Conservation (phyloP, 2,888 invertebrate genomes). For the Ellobium chinense region DNA sequence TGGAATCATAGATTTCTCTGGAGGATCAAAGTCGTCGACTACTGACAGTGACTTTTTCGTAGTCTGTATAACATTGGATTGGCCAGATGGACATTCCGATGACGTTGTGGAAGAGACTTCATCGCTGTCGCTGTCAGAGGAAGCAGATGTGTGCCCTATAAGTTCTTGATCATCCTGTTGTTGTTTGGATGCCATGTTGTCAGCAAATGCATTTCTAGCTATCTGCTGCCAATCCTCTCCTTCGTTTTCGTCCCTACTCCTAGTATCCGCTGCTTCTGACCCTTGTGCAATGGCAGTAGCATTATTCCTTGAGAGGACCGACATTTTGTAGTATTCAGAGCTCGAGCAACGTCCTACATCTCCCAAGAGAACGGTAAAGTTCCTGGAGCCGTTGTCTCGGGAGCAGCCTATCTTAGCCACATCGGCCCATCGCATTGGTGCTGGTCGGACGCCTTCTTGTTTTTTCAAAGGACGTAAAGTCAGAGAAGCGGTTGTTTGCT, state of each 20-base stretch:
- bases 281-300: no score
- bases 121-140: slow-evolving; percentile 25
- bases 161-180: background rate
- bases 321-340: slow-evolving; percentile 9
- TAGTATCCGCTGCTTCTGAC: background rate
- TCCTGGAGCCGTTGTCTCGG: background rate
- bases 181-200: slow-evolving; percentile 31
- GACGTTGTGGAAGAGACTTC: slow-evolving; percentile 25
- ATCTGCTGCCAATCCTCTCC: slow-evolving; percentile 34
- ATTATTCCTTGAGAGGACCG: background rate
- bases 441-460: background rate
- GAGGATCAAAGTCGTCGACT: slow-evolving; percentile 13
- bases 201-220: slow-evolving; percentile 37
- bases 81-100: slow-evolving; percentile 29
- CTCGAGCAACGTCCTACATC: background rate
- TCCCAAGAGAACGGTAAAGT: background rate
- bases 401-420: slow-evolving; percentile 46
- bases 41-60: slow-evolving; percentile 6
- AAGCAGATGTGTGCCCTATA: background rate
- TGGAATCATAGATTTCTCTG: background rate
- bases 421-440: slow-evolving; percentile 52
- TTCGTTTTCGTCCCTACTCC: background rate
- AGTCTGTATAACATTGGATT: background rate
- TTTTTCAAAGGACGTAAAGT: background rate
- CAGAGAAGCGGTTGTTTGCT: background rate